Base-by-base conservation (phyloP, 2,113 vertebrate genomes). In the Eptatretus burgeri region DNA sequence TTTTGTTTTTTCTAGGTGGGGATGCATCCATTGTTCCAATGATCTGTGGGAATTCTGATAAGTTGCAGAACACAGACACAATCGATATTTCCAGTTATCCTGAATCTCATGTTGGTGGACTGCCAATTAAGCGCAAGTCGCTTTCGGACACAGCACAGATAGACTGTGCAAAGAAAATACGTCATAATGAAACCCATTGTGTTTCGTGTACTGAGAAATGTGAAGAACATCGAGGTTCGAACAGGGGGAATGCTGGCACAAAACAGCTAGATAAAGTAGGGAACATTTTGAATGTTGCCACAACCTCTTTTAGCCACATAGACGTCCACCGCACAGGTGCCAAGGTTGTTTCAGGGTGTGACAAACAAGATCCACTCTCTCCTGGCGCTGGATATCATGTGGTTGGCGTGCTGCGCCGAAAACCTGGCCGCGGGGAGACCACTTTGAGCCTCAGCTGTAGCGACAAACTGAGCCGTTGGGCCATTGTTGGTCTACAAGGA, bases 11-110 rank as follows among this genome's bases (percentile, higher is more conserved):
- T 41, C 7, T 60, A 95, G 91, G 89, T 76, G 89, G 89, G 5
- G 89, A 95, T 62, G 85, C 85, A 14, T 91, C 91, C 66, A 94
- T 98, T 70, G 75, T 95, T 67, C 85, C 86, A 9, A 73, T 81
- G 74, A 68, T 62, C 3, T 73, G 76, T 63, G 64, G 62, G 56
- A 60, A n/a, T 10, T 60, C 10, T 41, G 27, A 41, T 41, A 7
- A 41, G 27, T 3, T 41, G 27, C 3, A 41, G 27, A 41, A 41
- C 7, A 70, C 65, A 62, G 68, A 51, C 0, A 2, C 11, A 2
- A 10, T 13, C 27, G 51, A 14, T 56, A 63, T 20, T 64, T 51
- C 62, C 62, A 11, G 66, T 50, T 17, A 49, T n/a, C n/a, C 10
- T 50, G 52, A 60, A 17, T 62, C 51, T 14, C 20, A 14, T 50